A percentile compares a stretch with the other conserved stretches of the same genome.
phyloP scores from a whole-genome alignment of 2,797 vertebrate genomes.

The Kryptopterus vitreolus region DNA sequence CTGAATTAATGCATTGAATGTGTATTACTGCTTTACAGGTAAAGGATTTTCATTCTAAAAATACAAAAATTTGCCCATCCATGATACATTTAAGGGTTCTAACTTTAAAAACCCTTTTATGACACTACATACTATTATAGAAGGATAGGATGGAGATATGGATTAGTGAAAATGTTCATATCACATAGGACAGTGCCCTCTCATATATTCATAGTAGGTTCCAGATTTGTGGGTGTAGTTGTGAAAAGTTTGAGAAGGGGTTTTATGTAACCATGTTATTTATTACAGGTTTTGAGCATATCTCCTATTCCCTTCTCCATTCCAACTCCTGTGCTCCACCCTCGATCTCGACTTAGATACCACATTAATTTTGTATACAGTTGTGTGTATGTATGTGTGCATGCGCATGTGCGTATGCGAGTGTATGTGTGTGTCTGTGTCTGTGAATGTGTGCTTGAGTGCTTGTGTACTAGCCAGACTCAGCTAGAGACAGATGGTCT shows the following conservation, averaged over 20 bases:
- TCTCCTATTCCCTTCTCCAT: not conserved
- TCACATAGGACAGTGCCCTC: not conserved
- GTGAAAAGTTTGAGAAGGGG: not conserved
- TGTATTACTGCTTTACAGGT: no score
- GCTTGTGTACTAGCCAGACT: conserved; percentile 34
- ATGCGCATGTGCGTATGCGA: conserved; percentile 3
- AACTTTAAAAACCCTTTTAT: not conserved
- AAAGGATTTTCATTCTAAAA: not conserved
- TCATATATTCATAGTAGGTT: conserved; percentile 25
- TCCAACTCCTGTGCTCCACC: not conserved
- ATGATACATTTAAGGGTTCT: no score
- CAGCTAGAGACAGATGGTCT: conserved; percentile 50
- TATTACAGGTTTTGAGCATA: conserved; percentile 7
- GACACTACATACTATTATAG: not conserved
- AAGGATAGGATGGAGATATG: not conserved
- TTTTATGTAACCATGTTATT: conserved; percentile 38
- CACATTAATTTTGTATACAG: not conserved
- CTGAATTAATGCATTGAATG: not conserved
- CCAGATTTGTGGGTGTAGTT: conserved; percentile 18
- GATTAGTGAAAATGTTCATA: conserved; percentile 15
- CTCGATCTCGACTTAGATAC: not conserved
- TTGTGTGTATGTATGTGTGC: not conserved
- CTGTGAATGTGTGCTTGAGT: not conserved
- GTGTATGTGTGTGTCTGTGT: conserved; percentile 19
- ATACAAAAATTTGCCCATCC: not conserved